These are phyloP conservation scores for Scatophagus argus DNA, from an alignment of 2,113 vertebrate genomes.

Conservation along the genomic window DNA sequence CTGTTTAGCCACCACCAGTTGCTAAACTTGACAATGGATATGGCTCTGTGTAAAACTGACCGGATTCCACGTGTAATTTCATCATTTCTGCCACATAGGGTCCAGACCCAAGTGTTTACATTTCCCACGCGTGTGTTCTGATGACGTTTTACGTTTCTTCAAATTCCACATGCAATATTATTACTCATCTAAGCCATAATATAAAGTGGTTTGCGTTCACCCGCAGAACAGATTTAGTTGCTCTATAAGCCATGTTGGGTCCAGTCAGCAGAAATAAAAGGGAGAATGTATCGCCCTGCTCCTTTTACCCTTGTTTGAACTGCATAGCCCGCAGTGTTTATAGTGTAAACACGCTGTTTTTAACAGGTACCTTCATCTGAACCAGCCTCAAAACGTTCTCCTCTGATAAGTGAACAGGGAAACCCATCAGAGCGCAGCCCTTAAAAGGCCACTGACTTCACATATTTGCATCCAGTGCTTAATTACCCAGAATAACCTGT, in stretches of 20 bases:
- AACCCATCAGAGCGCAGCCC: background rate
- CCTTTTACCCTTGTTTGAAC: conserved; percentile 36
- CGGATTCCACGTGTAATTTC: background rate
- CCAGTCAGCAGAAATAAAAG: conserved; percentile 36
- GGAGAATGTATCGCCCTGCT: background rate
- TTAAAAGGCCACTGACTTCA: conserved; percentile 55
- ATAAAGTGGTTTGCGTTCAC: background rate
- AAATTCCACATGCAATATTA: background rate
- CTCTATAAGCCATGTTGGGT: background rate
- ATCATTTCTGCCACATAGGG: background rate
- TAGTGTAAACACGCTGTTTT: conserved; percentile 38
- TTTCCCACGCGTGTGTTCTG: background rate
- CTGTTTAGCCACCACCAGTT: background rate
- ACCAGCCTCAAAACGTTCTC: conserved; percentile 2
- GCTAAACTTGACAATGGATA: background rate
- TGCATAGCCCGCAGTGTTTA: conserved; percentile 29
- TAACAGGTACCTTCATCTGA: conserved; percentile 19
- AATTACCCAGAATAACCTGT: conserved; percentile 75
- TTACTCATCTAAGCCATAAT: background rate
- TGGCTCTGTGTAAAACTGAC: background rate
- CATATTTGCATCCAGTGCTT: conserved; percentile 59
- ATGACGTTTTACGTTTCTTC: background rate
- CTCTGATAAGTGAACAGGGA: conserved; percentile 1
- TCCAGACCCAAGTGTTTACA: conserved; percentile 19
- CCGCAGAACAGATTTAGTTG: background rate